Percentiles rank a stretch among this genome's conserved stretches.
These are phyloP conservation scores for Nymphicus hollandicus DNA, from an alignment of 2,113 vertebrate genomes.

Conservation along the genomic window DNA sequence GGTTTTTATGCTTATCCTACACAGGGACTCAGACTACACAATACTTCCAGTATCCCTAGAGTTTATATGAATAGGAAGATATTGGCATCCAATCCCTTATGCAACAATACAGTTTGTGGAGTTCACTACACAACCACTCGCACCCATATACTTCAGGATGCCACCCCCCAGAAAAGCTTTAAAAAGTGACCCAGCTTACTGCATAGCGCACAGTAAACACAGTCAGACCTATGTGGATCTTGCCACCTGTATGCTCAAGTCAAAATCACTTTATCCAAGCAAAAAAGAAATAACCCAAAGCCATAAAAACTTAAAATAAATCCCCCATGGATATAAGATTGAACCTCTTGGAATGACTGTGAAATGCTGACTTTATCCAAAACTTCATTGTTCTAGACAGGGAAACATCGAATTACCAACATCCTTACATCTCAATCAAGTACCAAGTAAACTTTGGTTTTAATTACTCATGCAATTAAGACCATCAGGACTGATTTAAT, in stretches of 20 bases:
- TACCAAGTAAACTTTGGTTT: conserved; percentile 17
- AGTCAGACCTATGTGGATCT: neutral
- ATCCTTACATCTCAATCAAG: neutral
- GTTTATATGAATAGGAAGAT: neutral
- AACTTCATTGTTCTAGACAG: neutral
- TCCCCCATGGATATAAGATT: fast-evolving
- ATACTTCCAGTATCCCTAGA: neutral
- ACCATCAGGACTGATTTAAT: conserved; percentile 50
- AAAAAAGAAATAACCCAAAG: neutral
- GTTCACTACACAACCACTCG: neutral
- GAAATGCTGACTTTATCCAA: neutral
- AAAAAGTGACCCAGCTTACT: neutral
- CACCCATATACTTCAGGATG: neutral
- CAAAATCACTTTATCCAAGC: neutral
- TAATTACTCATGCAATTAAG: conserved; percentile 48
- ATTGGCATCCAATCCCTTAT: neutral
- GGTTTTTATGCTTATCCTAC: neutral
- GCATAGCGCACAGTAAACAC: neutral
- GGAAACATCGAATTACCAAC: neutral
- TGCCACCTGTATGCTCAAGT: neutral
- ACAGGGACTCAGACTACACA: neutral
- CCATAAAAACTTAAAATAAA: neutral
- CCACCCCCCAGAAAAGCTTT: neutral
- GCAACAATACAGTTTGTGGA: fast-evolving
- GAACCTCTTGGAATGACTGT: neutral